Conservation (phyloP, 2,797 vertebrate species). For the Cuculus canorus region DNA sequence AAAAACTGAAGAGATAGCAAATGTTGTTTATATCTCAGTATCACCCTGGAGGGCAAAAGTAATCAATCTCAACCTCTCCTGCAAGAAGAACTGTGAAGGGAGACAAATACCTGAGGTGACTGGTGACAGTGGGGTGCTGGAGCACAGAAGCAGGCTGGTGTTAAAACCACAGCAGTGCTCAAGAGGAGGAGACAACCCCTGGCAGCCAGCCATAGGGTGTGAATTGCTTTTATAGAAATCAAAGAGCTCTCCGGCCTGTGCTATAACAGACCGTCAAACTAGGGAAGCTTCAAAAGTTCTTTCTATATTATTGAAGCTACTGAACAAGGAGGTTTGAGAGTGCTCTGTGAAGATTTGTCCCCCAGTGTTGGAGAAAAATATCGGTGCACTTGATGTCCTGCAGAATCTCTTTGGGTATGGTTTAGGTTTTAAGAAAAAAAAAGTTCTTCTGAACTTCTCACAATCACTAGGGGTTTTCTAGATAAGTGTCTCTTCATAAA, state of each 20-base stretch:
- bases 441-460: not conserved
- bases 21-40: not conserved
- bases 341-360: not conserved
- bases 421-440: not conserved
- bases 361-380: not conserved
- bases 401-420: not conserved
- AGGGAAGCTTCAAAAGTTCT: not conserved
- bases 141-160: not conserved
- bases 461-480: not conserved
- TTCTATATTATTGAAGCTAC: not conserved
- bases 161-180: not conserved
- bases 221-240: not conserved
- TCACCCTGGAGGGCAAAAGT: not conserved
- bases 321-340: rapidly evolving
- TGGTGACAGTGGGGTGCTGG: not conserved
- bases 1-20: not conserved
- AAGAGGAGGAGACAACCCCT: not conserved
- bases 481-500: not conserved
- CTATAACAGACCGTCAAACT: not conserved
- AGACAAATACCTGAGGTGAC: not conserved
- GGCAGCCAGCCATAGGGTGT: not conserved
- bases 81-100: not conserved
- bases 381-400: no score
- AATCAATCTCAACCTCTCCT: not conserved
- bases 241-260: not conserved